Base-by-base conservation (phyloP, 1,140 invertebrate species). In the Aphaenogaster ashmeadi region DNA sequence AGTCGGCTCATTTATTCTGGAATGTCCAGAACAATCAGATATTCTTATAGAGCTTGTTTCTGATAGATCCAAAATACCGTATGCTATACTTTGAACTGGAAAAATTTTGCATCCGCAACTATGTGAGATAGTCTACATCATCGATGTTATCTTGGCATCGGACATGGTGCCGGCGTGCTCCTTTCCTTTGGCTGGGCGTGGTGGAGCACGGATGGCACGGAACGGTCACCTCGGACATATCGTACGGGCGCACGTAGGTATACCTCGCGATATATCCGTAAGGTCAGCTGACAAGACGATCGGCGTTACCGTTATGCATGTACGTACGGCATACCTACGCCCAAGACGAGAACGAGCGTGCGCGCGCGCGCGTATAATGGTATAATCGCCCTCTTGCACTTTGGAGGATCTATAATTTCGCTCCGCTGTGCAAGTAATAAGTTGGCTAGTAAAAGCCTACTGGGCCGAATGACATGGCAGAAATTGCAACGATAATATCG, bases 221-320 rank as follows among this genome's bases (percentile, higher is more conserved):
- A 47, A 54, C 18, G 56, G 44, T 21, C 58, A 66, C 66, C 38
- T 47, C 33, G 71, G 75, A 33, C 41, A 80, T 58, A 72, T 54
- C 64, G 78, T 69, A 41, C 56, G 56, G 44, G 66, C 67, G 38
- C 54, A 60, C 50, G 75, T 69, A 58, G 52, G 41, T 56, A 78
- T 44, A 64, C 18, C 33, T 52, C 21, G 47, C 21, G 83, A 78
- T 85, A 87, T 85, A 67, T 86, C 58, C 69, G 56, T 85, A 64
- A 74, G 80, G 86, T 85, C 86, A 85, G 66, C 62, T 85, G 80
- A 85, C 80, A 85, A 75, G 50, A 54, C 81, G 86, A 56, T 83
- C 66, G 79, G 52, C 15, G 67, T 85, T 87, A 87, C 86, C 86
- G 86, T 87, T 87, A 87, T 69, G 9, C 44, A 58, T 62, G 21